Conservation (phyloP, 2,113 vertebrate genomes). For the Rattus norvegicus region GRCr8 NC_086032.1:103094001-103094500, state of each 20-base stretch:
- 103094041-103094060: background rate
- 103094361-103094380: background rate
- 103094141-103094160: background rate
- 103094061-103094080: background rate
- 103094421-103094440: background rate
- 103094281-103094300: background rate
- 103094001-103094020: background rate
- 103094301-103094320: background rate
- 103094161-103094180: background rate
- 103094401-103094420: background rate
- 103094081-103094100: background rate
- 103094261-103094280: background rate
- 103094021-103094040: background rate
- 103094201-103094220: background rate
- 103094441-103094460: conserved; percentile 42
- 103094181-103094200: background rate
- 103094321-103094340: background rate
- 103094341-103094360: background rate
- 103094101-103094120: background rate
- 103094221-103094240: background rate
- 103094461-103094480: conserved; percentile 34
- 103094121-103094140: background rate
- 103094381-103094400: background rate
- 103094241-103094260: background rate
- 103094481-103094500: conserved; percentile 62